These are phyloP conservation scores for Struthidea cinerea DNA, from an alignment of 2,113 vertebrate species.

Conservation along the genomic window DNA sequence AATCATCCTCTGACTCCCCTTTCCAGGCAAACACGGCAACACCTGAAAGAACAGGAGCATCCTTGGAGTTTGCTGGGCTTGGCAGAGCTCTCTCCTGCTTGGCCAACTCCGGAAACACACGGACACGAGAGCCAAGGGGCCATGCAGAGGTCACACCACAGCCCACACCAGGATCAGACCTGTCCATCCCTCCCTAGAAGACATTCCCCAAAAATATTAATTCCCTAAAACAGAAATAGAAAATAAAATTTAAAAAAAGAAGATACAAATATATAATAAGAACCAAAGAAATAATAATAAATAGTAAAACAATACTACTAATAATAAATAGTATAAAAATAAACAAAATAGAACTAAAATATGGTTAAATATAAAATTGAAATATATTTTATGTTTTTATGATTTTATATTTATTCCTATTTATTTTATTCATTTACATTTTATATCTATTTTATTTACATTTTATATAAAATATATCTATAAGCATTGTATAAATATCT, in stretches of 20 bases:
- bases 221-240: background rate
- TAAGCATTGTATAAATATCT: background rate
- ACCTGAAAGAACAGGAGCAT: conserved; percentile 70
- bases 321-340: background rate
- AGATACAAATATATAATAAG: background rate
- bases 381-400: background rate
- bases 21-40: conserved; percentile 98
- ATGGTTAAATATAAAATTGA: background rate
- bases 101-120: background rate
- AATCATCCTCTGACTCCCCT: conserved; percentile 97
- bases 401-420: background rate
- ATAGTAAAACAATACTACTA: background rate
- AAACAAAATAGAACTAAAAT: background rate
- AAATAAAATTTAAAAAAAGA: background rate
- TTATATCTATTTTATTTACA: background rate
- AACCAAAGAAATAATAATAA: background rate
- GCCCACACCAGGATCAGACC: background rate
- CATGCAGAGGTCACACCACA: background rate
- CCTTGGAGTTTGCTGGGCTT: background rate
- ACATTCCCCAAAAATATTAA: background rate
- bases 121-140: background rate
- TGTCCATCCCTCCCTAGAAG: background rate
- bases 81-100: background rate
- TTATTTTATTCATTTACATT: background rate
- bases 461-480: background rate